Evolutionary conservation across 2,113 vertebrate species (phyloP), one percentile per base, ranked within the genome.

Genomic region (Eulacestoma nigropectus): DNA sequence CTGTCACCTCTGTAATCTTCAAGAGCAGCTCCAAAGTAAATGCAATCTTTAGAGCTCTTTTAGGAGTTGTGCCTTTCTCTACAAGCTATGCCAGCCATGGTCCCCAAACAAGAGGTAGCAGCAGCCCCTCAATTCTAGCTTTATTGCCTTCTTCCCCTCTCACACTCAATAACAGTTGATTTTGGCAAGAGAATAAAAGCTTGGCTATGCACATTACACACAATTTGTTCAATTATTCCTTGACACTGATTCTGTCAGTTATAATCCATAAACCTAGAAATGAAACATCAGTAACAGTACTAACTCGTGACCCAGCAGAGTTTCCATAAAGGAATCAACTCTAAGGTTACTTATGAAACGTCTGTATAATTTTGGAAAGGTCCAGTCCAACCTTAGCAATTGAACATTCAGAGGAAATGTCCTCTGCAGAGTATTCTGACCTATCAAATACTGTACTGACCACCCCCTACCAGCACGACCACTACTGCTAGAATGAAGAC

Each of bases 181-280:
- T 94, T 78, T 90, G 83, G 79, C 88, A 78, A 30, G 6, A 78
- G n/a, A 93, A 87, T 37, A 84, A 78, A 95, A 89, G 83, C 72
- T 92, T 55, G 59, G 65, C 84, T 75, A 63, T 11, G 63, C 29
- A 55, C 42, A 79, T 53, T 30, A 87, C 39, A 76, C 10, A 59
- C 15, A 63, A 69, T 76, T 90, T 91, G 60, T 83, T 83, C 82
- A 86, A 87, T 70, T 80, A 85, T 62, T 93, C 72, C 63, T 76
- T 67, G 35, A 89, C 55, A 41, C 41, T 70, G 47, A 70, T 88
- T 93, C 75, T 85, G 70, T 55, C 87, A 95, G 49, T 55, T 90
- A 62, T 10, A 72, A 46, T 82, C 39, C 70, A 55, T 77, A 94
- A 87, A 30, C 42, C 33, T 35, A 93, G 68, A 86, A 90, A 93